Conservation (phyloP, 2,888 invertebrate genomes). For the Formica aserva region DNA sequence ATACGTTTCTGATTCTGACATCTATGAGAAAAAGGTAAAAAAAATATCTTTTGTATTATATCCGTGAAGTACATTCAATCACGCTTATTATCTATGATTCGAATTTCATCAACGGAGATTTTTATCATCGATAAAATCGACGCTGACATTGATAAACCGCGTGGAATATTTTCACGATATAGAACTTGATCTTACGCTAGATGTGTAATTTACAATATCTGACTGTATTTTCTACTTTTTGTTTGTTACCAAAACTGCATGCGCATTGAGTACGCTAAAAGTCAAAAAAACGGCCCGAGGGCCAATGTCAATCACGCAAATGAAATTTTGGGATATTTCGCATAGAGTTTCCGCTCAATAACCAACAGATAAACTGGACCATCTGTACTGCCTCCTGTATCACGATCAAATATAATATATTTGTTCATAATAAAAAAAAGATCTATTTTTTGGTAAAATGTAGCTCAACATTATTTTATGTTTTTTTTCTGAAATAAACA, state of each 20-base stretch:
- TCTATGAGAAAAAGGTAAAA: not conserved
- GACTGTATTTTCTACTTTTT: not conserved
- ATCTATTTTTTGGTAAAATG: not conserved
- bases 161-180: not conserved
- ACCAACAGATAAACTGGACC: not conserved
- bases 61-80: not conserved
- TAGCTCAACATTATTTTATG: not conserved
- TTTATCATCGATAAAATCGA: slow-evolving; percentile 4
- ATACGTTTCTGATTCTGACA: not conserved
- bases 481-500: not conserved
- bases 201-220: slow-evolving; percentile 2
- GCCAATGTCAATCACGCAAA: not conserved
- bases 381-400: not conserved
- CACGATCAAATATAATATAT: not conserved
- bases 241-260: not conserved
- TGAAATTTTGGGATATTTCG: not conserved
- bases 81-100: slow-evolving; percentile 13
- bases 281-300: not conserved
- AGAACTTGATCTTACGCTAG: not conserved
- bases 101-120: not conserved
- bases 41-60: slow-evolving; percentile 2
- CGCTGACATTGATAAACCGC: not conserved
- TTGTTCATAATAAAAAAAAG: not conserved
- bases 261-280: not conserved
- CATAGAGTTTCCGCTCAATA: not conserved